Evolutionary conservation across 2,888 invertebrate species (phyloP).

Genomic region (Bruchidius siliquastri): DNA sequence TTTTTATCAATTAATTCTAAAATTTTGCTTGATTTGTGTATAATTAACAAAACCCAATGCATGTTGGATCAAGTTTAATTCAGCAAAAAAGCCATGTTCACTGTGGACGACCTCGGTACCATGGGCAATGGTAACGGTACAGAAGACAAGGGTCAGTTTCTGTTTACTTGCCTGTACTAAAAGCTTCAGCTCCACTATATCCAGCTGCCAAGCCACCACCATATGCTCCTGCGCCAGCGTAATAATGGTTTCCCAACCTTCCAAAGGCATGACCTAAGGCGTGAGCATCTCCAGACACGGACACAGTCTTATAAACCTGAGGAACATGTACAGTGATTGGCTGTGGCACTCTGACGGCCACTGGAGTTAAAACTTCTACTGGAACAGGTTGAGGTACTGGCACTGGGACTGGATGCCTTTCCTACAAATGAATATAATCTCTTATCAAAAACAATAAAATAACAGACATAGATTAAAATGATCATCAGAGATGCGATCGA

Average conservation of each 20-base stretch:
- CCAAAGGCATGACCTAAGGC: not conserved
- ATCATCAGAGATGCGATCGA: no score
- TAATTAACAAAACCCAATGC: no score
- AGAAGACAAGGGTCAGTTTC: no score
- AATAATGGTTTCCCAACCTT: not conserved
- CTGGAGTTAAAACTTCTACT: conserved; percentile 29
- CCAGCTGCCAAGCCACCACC: not conserved
- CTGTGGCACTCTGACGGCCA: conserved; percentile 27
- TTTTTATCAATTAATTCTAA: no score
- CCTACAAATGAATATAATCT: not conserved
- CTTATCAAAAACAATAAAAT: no score
- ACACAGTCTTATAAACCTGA: not conserved
- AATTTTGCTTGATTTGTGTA: no score
- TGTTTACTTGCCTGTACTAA: not conserved
- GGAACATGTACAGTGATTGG: conserved; percentile 17
- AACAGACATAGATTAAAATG: no score
- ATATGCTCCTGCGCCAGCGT: not conserved
- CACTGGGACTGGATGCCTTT: conserved; percentile 23
- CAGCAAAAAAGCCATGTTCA: no score
- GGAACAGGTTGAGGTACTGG: conserved; percentile 29
- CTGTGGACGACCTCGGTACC: no score
- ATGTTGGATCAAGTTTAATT: no score
- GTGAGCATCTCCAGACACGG: not conserved
- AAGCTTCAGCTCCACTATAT: not conserved
- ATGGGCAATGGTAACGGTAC: no score